A percentile compares a stretch with the other conserved stretches of the same genome.
Evolutionary conservation across 2,797 vertebrate genomes (phyloP).

Genomic region (Myiothlypis chrysogaster): DNA sequence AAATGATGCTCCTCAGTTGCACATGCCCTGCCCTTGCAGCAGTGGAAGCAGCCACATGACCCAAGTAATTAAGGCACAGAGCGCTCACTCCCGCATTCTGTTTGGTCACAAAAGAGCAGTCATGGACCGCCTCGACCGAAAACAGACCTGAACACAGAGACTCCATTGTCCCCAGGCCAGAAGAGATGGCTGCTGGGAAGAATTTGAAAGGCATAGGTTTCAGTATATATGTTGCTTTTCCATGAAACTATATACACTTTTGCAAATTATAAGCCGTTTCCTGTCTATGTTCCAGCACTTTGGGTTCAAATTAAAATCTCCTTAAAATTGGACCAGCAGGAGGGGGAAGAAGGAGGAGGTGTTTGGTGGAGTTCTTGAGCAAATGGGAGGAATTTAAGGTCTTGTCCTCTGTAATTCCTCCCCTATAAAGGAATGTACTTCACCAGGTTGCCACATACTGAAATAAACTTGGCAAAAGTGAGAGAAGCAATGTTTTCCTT

Average conservation of each 20-base stretch:
- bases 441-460: constrained; percentile 57
- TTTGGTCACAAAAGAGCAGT: constrained; percentile 74
- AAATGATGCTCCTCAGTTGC: neutral
- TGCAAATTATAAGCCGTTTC: constrained; percentile 64
- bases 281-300: constrained; percentile 61
- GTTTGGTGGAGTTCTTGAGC: constrained; percentile 46
- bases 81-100: constrained; percentile 38
- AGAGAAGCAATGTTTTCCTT: constrained; percentile 49
- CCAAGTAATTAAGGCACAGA: constrained; percentile 51
- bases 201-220: constrained; percentile 64
- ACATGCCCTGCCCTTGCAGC: constrained; percentile 20
- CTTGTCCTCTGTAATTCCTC: constrained; percentile 61
- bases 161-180: constrained; percentile 72
- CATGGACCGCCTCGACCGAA: constrained; percentile 20
- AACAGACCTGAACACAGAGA: constrained; percentile 65
- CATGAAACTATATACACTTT: constrained; percentile 61
- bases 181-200: constrained; percentile 64
- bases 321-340: constrained; percentile 59
- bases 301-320: constrained; percentile 63
- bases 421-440: constrained; percentile 51
- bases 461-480: constrained; percentile 49
- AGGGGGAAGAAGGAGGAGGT: constrained; percentile 46
- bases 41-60: constrained; percentile 48
- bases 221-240: constrained; percentile 35
- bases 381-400: constrained; percentile 58